A percentile compares a stretch with the other conserved stretches of the same genome.
These are phyloP conservation scores for Brachystomella parvula DNA, from an alignment of 1,140 invertebrate genomes.

Conservation along the genomic window DNA sequence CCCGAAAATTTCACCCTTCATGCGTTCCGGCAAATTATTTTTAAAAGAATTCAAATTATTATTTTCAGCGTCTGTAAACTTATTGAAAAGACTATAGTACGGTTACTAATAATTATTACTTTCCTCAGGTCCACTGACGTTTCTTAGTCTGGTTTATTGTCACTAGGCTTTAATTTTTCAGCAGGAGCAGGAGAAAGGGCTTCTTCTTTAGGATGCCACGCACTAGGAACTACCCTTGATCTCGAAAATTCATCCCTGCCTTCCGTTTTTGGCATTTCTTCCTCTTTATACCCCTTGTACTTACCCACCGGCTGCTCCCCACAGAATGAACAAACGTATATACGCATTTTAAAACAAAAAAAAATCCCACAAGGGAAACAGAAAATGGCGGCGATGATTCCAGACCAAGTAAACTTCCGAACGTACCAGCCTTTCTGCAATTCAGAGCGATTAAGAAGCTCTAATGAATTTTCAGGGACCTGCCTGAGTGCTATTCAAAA, in stretches of 20 bases:
- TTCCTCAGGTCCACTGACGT: too few relatives aligned
- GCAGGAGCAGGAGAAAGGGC: too few relatives aligned
- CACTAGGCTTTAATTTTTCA: too few relatives aligned
- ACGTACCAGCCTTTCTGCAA: slow-evolving; percentile 7
- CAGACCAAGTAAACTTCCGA: slow-evolving; percentile 13
- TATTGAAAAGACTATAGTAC: too few relatives aligned
- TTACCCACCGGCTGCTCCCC: not conserved
- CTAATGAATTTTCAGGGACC: not conserved
- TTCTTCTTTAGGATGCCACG: too few relatives aligned
- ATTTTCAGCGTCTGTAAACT: too few relatives aligned
- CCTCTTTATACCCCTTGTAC: not conserved
- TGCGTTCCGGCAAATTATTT: too few relatives aligned
- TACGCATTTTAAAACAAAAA: slow-evolving; percentile 5
- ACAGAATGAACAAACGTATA: slow-evolving; percentile 4
- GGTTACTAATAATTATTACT: too few relatives aligned
- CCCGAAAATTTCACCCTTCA: too few relatives aligned
- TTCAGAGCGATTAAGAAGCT: not conserved
- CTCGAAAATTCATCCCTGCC: not conserved
- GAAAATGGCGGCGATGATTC: slow-evolving; percentile 10
- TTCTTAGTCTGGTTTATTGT: too few relatives aligned
- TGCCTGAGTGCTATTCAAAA: not conserved
- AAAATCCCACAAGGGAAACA: slow-evolving; percentile 12
- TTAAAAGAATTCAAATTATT: too few relatives aligned
- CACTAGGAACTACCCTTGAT: too few relatives aligned
- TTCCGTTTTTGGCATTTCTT: not conserved